Percentiles rank a stretch among this genome's conserved stretches.
Conservation (phyloP, 2,888 invertebrate genomes). For the Cecidostiba fungosa region DNA sequence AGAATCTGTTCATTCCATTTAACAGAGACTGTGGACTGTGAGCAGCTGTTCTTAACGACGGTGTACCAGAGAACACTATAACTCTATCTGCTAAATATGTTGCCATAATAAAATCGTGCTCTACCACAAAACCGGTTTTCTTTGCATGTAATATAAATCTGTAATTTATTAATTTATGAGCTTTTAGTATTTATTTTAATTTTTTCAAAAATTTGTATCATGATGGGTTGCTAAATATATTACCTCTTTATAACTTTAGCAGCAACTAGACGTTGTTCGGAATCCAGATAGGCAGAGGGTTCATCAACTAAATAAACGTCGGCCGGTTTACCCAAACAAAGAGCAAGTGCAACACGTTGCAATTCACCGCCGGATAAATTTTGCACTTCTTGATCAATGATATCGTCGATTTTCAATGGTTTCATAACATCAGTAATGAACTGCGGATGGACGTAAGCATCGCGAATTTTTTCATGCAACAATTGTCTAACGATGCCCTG, state of each 20-base stretch:
- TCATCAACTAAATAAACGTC: slow-evolving; percentile 99
- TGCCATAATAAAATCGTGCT: slow-evolving; percentile 99
- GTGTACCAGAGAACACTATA: slow-evolving; percentile 98
- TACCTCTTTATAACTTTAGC: slow-evolving; percentile 99
- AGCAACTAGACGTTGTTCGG: slow-evolving; percentile 99
- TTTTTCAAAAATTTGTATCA: not conserved
- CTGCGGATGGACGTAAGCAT: slow-evolving; percentile 98
- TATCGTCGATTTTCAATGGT: slow-evolving; percentile 97
- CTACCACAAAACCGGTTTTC: slow-evolving; percentile 99
- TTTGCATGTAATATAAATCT: slow-evolving; percentile 99
- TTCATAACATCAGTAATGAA: slow-evolving; percentile 99
- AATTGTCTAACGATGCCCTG: slow-evolving; percentile 95
- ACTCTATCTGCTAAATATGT: slow-evolving; percentile 99
- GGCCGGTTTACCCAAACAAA: slow-evolving; percentile 98
- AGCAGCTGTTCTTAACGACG: slow-evolving; percentile 94
- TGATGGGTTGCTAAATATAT: slow-evolving; percentile 9
- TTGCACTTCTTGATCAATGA: slow-evolving; percentile 98
- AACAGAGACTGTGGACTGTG: slow-evolving; percentile 95
- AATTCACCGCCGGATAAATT: slow-evolving; percentile 99
- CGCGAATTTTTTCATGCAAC: slow-evolving; percentile 97
- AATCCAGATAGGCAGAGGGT: slow-evolving; percentile 99
- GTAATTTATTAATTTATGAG: slow-evolving; percentile 66
- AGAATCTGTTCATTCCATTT: slow-evolving; percentile 98
- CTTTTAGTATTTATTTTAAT: not conserved
- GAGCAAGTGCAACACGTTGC: slow-evolving; percentile 97